A percentile compares a stretch with the other conserved stretches of the same genome.
phyloP scores from a whole-genome alignment of 2,888 invertebrate species.

The Helobdella robusta region DNA sequence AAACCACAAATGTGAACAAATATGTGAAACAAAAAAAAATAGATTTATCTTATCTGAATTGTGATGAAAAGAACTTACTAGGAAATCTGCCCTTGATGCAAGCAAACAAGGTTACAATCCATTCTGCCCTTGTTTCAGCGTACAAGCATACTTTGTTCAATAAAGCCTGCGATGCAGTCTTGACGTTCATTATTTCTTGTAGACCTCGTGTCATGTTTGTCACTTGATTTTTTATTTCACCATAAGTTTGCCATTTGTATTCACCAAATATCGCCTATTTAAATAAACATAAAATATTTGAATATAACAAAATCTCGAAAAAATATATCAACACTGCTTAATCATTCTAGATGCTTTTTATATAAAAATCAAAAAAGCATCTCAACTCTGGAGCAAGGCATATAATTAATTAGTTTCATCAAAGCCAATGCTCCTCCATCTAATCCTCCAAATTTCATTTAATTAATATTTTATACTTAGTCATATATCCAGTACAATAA shows the following conservation, averaged over 20 bases:
- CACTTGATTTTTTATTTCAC: slow-evolving; percentile 67
- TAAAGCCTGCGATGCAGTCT: not conserved
- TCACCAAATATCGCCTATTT: slow-evolving; percentile 79
- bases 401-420: no score
- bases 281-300: no score
- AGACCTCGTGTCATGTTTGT: slow-evolving; percentile 74
- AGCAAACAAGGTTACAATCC: slow-evolving; percentile 92
- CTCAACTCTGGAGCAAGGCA: no score
- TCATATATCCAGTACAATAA: no score
- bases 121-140: slow-evolving; percentile 93
- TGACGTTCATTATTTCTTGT: slow-evolving; percentile 55
- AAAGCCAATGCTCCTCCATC: no score
- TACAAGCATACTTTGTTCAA: slow-evolving; percentile 70
- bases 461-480: no score
- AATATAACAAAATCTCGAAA: no score
- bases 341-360: no score
- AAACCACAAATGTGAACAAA: not conserved
- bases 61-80: slow-evolving; percentile 52
- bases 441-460: no score
- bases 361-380: no score
- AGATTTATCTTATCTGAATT: not conserved
- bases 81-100: slow-evolving; percentile 88
- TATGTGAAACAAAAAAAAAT: not conserved
- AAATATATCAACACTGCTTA: no score
- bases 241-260: slow-evolving; percentile 78